phyloP scores from a whole-genome alignment of 2,888 invertebrate species.

The Germaria angustata region DNA sequence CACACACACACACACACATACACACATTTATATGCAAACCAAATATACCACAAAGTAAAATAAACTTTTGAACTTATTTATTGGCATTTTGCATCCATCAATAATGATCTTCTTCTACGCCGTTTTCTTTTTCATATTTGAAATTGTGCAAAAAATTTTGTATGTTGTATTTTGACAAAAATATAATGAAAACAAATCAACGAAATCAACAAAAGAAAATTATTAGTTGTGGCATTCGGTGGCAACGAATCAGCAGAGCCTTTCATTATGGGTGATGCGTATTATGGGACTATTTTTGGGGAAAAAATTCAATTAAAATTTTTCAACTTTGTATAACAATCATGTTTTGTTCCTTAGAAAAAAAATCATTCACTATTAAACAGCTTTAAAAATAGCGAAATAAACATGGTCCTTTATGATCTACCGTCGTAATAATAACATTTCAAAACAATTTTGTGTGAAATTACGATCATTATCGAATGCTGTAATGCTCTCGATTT shows the following conservation, averaged over 20 bases:
- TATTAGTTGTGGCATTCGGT: neutral
- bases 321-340: too few species aligned
- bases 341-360: too few species aligned
- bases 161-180: slow-evolving; percentile 58
- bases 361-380: too few species aligned
- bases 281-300: too few species aligned
- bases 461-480: too few species aligned
- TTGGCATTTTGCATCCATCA: slow-evolving; percentile 67
- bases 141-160: slow-evolving; percentile 57
- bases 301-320: too few species aligned
- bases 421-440: too few species aligned
- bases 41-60: slow-evolving; percentile 42
- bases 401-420: too few species aligned
- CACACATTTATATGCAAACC: too few species aligned
- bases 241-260: slow-evolving; percentile 1
- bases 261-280: neutral
- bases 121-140: slow-evolving; percentile 1
- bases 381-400: too few species aligned
- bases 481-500: too few species aligned
- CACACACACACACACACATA: neutral
- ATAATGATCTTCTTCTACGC: slow-evolving; percentile 53
- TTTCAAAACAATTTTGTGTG: too few species aligned
- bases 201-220: neutral
- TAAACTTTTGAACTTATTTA: slow-evolving; percentile 65
- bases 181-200: slow-evolving; percentile 43